A percentile compares a stretch with the other conserved stretches of the same genome.
phyloP scores from a whole-genome alignment of 2,113 vertebrate species.

The Procavia capensis region DNA sequence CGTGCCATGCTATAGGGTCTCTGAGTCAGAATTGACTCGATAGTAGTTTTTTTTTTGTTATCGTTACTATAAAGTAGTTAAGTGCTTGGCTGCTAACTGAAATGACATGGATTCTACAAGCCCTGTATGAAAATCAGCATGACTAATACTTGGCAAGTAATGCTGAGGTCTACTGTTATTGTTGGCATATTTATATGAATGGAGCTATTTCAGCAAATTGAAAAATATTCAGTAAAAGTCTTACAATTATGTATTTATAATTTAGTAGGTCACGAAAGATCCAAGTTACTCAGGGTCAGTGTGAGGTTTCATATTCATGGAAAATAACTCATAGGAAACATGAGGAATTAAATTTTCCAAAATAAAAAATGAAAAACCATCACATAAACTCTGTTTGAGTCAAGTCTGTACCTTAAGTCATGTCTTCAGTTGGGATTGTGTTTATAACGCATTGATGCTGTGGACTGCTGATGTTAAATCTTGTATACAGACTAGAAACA shows the following conservation, averaged over 20 bases:
- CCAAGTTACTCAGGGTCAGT: conserved; percentile 36
- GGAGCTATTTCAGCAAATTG: conserved; percentile 2
- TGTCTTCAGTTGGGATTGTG: not conserved
- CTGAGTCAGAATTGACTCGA: no score
- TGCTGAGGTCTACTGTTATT: not conserved
- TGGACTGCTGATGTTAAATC: not conserved
- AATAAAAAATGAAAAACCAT: conserved; percentile 13
- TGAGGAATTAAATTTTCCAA: conserved; percentile 26
- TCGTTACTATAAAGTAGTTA: no score
- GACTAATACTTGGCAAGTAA: not conserved
- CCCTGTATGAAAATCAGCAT: not conserved
- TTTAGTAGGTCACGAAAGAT: conserved; percentile 25
- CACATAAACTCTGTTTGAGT: not conserved
- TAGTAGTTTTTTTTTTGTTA: no score
- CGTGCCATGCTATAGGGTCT: no score
- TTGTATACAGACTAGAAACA: not conserved
- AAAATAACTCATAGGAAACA: conserved; percentile 44
- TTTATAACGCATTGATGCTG: not conserved
- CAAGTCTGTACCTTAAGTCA: not conserved
- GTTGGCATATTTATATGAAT: not conserved
- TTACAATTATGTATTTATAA: not conserved
- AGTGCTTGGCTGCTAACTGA: no score
- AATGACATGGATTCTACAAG: not conserved
- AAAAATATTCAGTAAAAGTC: not conserved
- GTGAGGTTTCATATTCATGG: not conserved